A percentile compares a stretch with the other conserved stretches of the same genome.
These are phyloP conservation scores for Cotesia chilonis DNA, from an alignment of 1,140 invertebrate genomes.

Conservation along the genomic window DNA sequence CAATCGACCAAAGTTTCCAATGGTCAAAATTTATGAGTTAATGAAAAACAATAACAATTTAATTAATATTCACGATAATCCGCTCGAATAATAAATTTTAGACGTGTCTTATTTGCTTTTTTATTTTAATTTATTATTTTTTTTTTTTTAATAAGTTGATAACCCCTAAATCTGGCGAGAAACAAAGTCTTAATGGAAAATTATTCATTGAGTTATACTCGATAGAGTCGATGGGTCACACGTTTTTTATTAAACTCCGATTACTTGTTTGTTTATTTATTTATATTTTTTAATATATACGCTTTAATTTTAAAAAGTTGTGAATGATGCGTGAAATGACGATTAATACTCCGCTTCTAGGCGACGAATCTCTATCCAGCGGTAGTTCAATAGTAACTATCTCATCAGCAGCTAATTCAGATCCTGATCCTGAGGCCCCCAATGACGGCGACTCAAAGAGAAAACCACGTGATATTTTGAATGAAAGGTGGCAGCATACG, in stretches of 20 bases:
- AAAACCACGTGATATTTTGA: constrained; percentile 57
- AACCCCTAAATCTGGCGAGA: too few relatives aligned
- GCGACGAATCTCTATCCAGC: constrained; percentile 57
- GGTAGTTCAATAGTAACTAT: constrained; percentile 60
- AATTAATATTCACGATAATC: not conserved
- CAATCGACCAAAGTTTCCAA: too few relatives aligned
- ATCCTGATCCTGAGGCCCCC: constrained; percentile 52
- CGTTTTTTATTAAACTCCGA: constrained; percentile 1
- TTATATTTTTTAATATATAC: not conserved
- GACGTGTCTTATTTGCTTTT: too few relatives aligned
- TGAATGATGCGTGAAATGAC: constrained; percentile 36
- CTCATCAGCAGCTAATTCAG: constrained; percentile 51
- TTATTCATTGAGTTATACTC: too few relatives aligned
- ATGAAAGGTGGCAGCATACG: constrained; percentile 80
- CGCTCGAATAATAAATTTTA: too few relatives aligned
- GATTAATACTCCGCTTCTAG: constrained; percentile 38
- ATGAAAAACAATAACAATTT: too few relatives aligned
- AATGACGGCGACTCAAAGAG: constrained; percentile 24
- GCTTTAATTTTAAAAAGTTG: not conserved
- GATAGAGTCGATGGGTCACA: not conserved
- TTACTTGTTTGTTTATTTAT: not conserved
- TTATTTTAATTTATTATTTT: too few relatives aligned
- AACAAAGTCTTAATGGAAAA: too few relatives aligned
- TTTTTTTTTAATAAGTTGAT: too few relatives aligned
- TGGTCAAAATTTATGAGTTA: too few relatives aligned